phyloP scores from a whole-genome alignment of 2,113 vertebrate species.

The Carassius gibelio region DNA sequence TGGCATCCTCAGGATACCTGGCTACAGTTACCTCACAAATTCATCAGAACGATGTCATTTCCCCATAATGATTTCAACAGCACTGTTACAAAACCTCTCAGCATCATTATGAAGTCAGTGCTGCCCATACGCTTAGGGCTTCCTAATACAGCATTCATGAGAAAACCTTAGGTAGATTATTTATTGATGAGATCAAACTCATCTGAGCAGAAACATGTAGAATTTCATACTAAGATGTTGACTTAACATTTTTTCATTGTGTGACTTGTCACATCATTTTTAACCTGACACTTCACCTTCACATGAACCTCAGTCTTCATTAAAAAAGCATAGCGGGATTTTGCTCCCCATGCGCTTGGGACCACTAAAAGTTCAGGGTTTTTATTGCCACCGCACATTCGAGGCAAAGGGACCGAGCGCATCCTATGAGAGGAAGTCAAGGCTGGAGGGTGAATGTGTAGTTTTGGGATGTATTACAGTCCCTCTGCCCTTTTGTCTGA shows the following conservation, averaged over 20 bases:
- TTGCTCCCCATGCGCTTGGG: neutral
- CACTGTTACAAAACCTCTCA: neutral
- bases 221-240: neutral
- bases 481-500: slow-evolving; percentile 23
- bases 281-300: slow-evolving; percentile 23
- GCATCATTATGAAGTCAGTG: neutral
- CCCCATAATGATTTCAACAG: neutral
- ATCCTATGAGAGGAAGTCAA: neutral
- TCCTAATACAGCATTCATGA: neutral
- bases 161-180: neutral
- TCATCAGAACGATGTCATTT: neutral
- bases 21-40: neutral
- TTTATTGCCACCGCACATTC: neutral
- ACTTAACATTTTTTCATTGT: neutral
- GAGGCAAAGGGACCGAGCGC: neutral
- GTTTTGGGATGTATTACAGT: slow-evolving; percentile 5
- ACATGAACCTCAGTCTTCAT: slow-evolving; percentile 33
- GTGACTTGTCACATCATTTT: slow-evolving; percentile 1
- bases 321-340: slow-evolving; percentile 12
- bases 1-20: neutral
- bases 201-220: neutral
- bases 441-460: neutral
- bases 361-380: slow-evolving; percentile 17
- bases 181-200: neutral
- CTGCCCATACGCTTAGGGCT: neutral